Evolutionary conservation across 1,140 invertebrate genomes (phyloP), one percentile per base, ranked within the genome.

Genomic region (Trichogramma pretiosum): DNA sequence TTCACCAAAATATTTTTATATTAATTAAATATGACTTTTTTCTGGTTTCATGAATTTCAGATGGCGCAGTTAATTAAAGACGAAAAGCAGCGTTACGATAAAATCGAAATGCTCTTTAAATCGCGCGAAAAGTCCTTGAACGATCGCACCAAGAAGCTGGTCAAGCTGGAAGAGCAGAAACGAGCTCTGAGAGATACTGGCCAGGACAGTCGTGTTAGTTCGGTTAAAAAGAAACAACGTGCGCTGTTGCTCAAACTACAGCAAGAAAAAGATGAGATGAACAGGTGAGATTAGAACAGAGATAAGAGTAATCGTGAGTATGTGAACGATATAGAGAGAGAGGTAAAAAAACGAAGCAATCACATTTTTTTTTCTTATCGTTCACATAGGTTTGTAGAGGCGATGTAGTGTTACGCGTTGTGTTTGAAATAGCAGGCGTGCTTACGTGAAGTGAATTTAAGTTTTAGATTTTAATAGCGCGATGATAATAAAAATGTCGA

Each of bases 121-220:
- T 65, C 74, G 18, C 65, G 71, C 14, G 76, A 77, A 54, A 77
- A 75, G 56, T 77, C 75, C 0, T 58, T 80, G 37, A 70, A 75
- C 24, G 77, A 81, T 61, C 75, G 76, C 46, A 77, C 77, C 2
- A 74, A 73, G 55, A 76, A 77, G 36, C 71, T 80, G 49, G 65
- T 76, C 10, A 68, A 73, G 34, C 64, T 77, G 48, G 65, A 80
- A 35, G 73, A 78, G 49, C 72, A 77, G 48, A 77, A 77, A 51
- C 66, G 73, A 22, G 70, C 61, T 10, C 46, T 73, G 8, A 58
- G 62, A 47, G 75, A 77, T 52, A 70, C 70, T 11, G 75, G 75
- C 11, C 76, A 72, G 42, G 71, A 72, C 21, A 68, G 65, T 56
- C 62, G 64, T 39, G 64, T 71, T 42, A 69, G 77, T 33, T 68